phyloP scores from a whole-genome alignment of 2,888 invertebrate species.

The Agapostemon virescens region DNA sequence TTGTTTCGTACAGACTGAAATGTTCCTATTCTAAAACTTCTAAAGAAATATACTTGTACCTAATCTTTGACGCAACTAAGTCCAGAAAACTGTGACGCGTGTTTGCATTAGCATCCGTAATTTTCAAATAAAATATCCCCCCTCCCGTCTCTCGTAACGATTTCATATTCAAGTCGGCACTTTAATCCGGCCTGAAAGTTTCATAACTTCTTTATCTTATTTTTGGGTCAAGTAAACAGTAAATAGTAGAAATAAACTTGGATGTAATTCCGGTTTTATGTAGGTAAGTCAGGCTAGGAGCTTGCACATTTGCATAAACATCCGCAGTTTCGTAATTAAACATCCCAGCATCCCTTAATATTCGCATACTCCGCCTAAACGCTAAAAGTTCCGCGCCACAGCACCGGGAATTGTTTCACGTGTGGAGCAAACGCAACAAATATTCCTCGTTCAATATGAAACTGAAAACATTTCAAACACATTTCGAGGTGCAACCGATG shows the following conservation, averaged over 20 bases:
- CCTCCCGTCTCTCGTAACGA: background rate
- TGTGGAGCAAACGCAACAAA: background rate
- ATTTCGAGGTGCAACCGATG: background rate
- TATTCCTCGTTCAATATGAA: conserved; percentile 1
- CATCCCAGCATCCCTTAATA: conserved; percentile 1
- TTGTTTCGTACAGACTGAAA: too few relatives aligned
- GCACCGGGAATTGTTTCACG: background rate
- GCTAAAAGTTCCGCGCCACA: background rate
- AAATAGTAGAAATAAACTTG: background rate
- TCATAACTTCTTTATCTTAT: conserved; percentile 3
- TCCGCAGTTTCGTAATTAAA: conserved; percentile 21
- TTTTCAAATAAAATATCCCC: background rate
- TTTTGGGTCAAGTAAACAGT: background rate
- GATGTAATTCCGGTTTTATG: conserved; percentile 4
- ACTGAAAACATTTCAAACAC: background rate
- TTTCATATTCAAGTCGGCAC: background rate
- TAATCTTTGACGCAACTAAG: background rate
- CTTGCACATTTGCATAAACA: conserved; percentile 1
- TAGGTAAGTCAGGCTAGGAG: background rate
- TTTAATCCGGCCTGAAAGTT: background rate
- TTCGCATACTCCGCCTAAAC: background rate
- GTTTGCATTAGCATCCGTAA: background rate
- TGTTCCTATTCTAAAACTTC: too few relatives aligned
- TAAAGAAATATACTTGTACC: background rate
- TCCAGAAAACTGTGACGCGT: background rate